Percentiles rank a stretch among this genome's conserved stretches.
Conservation (phyloP, 2,888 invertebrate species). For the Rhamphomyia laevipes region DNA sequence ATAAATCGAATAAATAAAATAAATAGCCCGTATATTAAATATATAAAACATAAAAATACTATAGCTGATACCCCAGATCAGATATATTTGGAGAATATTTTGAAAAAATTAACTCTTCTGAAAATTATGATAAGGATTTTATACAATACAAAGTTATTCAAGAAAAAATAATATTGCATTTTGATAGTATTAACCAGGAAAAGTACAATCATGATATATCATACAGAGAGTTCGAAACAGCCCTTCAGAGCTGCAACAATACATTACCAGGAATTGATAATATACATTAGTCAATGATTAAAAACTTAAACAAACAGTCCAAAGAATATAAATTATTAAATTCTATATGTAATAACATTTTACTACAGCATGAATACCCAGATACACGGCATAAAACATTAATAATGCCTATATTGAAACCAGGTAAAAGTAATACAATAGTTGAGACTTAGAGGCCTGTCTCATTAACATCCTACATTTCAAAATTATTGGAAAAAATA, state of each 20-base stretch:
- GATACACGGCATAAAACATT: background rate
- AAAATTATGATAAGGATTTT: background rate
- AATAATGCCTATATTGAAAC: background rate
- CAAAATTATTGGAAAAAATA: background rate
- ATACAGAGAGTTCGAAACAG: background rate
- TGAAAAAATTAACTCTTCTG: background rate
- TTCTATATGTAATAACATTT: background rate
- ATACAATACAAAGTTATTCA: background rate
- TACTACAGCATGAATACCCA: background rate
- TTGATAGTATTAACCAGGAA: background rate
- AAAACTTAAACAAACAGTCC: background rate
- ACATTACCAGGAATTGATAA: background rate
- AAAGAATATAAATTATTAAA: background rate
- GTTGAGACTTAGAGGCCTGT: background rate
- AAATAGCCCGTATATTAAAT: too few relatives aligned
- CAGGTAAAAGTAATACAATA: background rate
- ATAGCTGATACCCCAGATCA: background rate
- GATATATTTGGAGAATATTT: background rate
- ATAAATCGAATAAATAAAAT: background rate
- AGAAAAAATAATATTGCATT: background rate
- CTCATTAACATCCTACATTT: background rate
- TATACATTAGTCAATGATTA: background rate
- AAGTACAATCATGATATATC: background rate
- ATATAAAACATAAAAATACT: background rate
- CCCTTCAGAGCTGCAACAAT: background rate